Percentiles rank a stretch among this genome's conserved stretches.
Conservation (phyloP, 2,797 vertebrate genomes). For the Rousettus madagascariensis region DNA sequence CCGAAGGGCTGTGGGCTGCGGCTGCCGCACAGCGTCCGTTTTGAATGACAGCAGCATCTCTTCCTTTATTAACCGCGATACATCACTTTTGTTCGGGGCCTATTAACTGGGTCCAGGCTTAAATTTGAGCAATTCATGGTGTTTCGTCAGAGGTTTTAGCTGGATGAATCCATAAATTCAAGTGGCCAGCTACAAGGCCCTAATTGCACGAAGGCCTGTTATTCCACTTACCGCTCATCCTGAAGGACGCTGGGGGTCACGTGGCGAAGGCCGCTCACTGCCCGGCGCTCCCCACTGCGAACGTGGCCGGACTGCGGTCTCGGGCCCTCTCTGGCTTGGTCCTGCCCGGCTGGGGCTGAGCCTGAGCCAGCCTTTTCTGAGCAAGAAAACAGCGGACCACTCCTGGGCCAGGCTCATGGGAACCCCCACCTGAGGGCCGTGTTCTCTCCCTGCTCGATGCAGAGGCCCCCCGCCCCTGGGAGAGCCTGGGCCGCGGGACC, state of each 20-base stretch:
- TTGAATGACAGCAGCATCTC: neutral
- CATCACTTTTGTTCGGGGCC: neutral
- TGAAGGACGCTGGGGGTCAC: fast-evolving
- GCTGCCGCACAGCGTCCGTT: no score
- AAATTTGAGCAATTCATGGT: fast-evolving
- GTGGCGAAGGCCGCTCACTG: fast-evolving
- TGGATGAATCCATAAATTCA: neutral
- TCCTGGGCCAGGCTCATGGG: neutral
- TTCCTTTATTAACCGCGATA: fast-evolving
- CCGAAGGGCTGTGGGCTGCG: no score
- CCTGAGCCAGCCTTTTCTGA: fast-evolving
- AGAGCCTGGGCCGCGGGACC: fast-evolving
- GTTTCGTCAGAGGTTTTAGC: neutral
- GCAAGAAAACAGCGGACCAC: fast-evolving
- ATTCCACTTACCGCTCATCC: neutral
- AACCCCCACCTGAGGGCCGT: fast-evolving
- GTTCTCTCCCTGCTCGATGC: neutral
- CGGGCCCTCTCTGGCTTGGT: neutral
- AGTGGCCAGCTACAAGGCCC: neutral
- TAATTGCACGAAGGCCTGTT: neutral
- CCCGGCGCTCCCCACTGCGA: fast-evolving
- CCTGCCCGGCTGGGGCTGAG: fast-evolving
- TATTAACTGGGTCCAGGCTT: neutral
- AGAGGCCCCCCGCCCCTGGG: neutral
- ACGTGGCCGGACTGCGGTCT: fast-evolving